A percentile compares a stretch with the other conserved stretches of the same genome.
Conservation (phyloP, 2,113 vertebrate genomes). For the Lutjanus erythropterus region DNA sequence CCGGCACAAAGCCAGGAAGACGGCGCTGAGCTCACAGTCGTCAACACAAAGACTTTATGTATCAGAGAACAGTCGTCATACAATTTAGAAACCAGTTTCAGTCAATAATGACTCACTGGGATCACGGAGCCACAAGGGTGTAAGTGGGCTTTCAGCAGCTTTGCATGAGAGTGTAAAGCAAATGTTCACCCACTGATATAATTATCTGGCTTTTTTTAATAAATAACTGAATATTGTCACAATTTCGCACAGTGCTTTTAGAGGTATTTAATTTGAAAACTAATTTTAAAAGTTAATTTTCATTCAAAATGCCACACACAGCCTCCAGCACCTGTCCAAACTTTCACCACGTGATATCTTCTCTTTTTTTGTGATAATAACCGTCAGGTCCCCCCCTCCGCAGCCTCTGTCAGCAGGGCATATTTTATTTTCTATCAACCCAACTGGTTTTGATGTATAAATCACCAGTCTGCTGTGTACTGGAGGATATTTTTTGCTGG, state of each 20-base stretch:
- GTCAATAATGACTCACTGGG: slow-evolving; percentile 24
- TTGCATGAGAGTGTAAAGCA: slow-evolving; percentile 9
- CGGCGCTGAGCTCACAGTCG: background rate
- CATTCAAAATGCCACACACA: slow-evolving; percentile 13
- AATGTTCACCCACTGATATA: slow-evolving; percentile 38
- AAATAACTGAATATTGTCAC: slow-evolving; percentile 22
- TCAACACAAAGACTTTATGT: slow-evolving; percentile 21
- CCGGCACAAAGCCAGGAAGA: slow-evolving; percentile 23
- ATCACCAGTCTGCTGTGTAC: slow-evolving; percentile 48
- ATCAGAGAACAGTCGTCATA: background rate
- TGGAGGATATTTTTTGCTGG: slow-evolving; percentile 35
- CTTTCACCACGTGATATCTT: background rate
- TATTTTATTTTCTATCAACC: slow-evolving; percentile 43
- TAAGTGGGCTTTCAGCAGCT: slow-evolving; percentile 22
- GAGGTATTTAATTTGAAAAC: slow-evolving; percentile 16
- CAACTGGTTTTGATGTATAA: slow-evolving; percentile 63
- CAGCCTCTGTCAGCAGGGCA: slow-evolving; percentile 31
- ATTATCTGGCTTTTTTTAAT: slow-evolving; percentile 28
- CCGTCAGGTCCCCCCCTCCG: slow-evolving; percentile 25
- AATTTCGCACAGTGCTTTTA: background rate
- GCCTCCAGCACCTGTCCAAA: slow-evolving; percentile 9
- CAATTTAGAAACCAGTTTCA: slow-evolving; percentile 11
- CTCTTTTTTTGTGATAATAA: slow-evolving; percentile 40
- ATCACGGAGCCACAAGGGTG: slow-evolving; percentile 11
- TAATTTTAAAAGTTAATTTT: slow-evolving; percentile 31